A percentile compares a stretch with the other conserved stretches of the same genome.
phyloP scores from a whole-genome alignment of 2,797 vertebrate genomes.

The Ataeniobius toweri region DNA sequence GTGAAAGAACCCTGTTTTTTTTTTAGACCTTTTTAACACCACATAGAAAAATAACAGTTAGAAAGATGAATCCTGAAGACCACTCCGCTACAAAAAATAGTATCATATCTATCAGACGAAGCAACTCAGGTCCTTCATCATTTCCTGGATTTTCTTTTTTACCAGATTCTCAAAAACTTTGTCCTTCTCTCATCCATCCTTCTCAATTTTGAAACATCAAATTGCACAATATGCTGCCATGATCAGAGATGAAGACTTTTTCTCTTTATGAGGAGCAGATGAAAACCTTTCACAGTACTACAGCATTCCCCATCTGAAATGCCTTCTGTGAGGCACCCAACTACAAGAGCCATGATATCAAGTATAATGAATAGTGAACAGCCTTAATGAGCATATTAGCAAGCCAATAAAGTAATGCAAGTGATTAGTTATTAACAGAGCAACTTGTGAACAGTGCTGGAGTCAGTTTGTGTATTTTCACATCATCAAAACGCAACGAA shows the following conservation, averaged over 20 bases:
- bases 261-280: no score
- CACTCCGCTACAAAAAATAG: background rate
- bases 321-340: conserved; percentile 9
- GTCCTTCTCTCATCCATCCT: background rate
- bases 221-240: background rate
- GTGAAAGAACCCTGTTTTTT: background rate
- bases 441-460: conserved; percentile 16
- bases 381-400: conserved; percentile 11
- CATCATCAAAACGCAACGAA: conserved; percentile 36
- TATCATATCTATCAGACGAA: background rate
- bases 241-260: background rate
- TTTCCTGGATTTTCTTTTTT: background rate
- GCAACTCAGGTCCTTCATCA: background rate
- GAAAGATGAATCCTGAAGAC: background rate
- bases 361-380: conserved; percentile 24
- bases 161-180: background rate
- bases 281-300: background rate
- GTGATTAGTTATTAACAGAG: conserved; percentile 25
- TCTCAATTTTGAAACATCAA: background rate
- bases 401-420: conserved; percentile 21
- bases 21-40: background rate
- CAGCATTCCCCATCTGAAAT: background rate
- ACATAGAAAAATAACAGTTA: background rate
- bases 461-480: conserved; percentile 32
- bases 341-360: conserved; percentile 17